Evolutionary conservation across 1,140 invertebrate genomes (phyloP).

Genomic region (Drosophila gunungcola): DNA sequence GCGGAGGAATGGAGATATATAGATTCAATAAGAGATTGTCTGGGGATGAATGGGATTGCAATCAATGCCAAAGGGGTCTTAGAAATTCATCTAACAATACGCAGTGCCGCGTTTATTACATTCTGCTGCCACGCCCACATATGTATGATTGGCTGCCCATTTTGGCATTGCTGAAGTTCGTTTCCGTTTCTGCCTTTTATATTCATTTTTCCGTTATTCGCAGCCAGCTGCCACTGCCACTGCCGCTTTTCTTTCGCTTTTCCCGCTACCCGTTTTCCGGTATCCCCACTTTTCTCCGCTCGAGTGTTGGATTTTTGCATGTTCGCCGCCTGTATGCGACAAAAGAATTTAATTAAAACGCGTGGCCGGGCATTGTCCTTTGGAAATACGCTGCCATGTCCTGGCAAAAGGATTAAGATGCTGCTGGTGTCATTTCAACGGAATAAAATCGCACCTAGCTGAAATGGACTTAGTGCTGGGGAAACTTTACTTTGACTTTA

Average conservation of each 20-base stretch:
- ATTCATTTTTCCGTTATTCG: slow-evolving; percentile 51
- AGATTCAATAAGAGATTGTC: slow-evolving; percentile 20
- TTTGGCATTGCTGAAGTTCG: slow-evolving; percentile 9
- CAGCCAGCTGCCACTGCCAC: slow-evolving; percentile 18
- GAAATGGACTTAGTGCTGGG: neutral
- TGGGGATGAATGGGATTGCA: slow-evolving; percentile 41
- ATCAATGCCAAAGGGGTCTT: slow-evolving; percentile 38
- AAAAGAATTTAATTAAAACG: slow-evolving; percentile 80
- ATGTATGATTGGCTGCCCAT: slow-evolving; percentile 36
- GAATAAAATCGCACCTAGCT: slow-evolving; percentile 16
- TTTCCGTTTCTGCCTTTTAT: slow-evolving; percentile 25
- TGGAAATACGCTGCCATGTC: slow-evolving; percentile 14
- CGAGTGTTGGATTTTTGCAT: slow-evolving; percentile 67
- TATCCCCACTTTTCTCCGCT: slow-evolving; percentile 16
- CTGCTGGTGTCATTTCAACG: slow-evolving; percentile 28
- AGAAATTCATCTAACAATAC: slow-evolving; percentile 53
- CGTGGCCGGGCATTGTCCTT: slow-evolving; percentile 59
- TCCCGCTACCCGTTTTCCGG: slow-evolving; percentile 9
- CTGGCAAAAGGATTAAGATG: slow-evolving; percentile 68
- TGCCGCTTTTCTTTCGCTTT: slow-evolving; percentile 33
- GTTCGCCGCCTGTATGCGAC: slow-evolving; percentile 50
- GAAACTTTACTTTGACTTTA: slow-evolving; percentile 1
- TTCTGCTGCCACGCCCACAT: slow-evolving; percentile 23
- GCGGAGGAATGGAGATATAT: slow-evolving; percentile 5
- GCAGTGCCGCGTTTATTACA: slow-evolving; percentile 39